A percentile compares a stretch with the other conserved stretches of the same genome.
These are phyloP conservation scores for Ageneiosus marmoratus DNA, from an alignment of 2,113 vertebrate genomes.

Conservation along the genomic window DNA sequence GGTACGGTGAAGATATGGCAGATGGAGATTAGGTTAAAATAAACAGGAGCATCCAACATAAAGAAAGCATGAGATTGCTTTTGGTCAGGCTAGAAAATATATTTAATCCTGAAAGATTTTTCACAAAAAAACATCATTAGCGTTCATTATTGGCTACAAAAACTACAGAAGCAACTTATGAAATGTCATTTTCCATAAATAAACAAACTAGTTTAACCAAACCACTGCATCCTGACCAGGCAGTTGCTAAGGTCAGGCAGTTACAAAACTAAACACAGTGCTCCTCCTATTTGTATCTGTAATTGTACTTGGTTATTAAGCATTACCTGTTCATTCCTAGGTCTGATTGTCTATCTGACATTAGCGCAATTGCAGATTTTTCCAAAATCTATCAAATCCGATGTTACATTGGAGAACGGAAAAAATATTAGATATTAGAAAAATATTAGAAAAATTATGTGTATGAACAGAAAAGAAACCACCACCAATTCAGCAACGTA, in stretches of 20 bases:
- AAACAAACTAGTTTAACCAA: not conserved
- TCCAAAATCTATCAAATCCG: not conserved
- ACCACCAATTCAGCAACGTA: not conserved
- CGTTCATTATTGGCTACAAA: not conserved
- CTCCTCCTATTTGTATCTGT: not conserved
- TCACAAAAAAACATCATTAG: not conserved
- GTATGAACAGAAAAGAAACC: not conserved
- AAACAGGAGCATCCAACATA: not conserved
- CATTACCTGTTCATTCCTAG: not conserved
- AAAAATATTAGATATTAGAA: not conserved
- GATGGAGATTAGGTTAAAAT: not conserved
- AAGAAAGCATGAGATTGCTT: not conserved
- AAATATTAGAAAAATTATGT: not conserved
- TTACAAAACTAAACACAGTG: not conserved
- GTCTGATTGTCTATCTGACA: not conserved
- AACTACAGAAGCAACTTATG: not conserved
- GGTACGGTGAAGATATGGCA: not conserved
- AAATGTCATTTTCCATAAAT: not conserved
- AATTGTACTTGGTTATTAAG: not conserved
- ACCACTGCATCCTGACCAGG: not conserved
- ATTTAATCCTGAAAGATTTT: not conserved
- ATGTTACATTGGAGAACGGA: not conserved
- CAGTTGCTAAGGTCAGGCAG: not conserved
- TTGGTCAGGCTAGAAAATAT: not conserved
- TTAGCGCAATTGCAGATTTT: not conserved